Base-by-base conservation (phyloP, 2,888 invertebrate genomes). In the Nebria brevicollis region DNA sequence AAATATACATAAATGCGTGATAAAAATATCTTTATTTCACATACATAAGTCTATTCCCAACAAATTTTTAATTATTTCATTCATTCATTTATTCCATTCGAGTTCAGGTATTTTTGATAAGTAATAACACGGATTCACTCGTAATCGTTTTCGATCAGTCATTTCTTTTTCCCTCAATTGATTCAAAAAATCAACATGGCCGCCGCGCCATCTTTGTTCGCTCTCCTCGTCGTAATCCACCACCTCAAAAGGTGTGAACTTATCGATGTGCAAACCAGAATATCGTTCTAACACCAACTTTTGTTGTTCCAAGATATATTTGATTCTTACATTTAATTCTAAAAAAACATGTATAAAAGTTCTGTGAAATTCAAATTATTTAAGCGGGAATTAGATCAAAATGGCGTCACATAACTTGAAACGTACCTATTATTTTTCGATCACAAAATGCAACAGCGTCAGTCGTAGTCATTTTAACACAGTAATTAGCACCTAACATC, bases 101-200 rank as follows among this genome's bases (percentile, higher is more conserved):
- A 77, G 41, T 66, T 77, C 73, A 34, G 26, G 34, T 8, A 72
- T 65, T 73, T 73, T 25, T 15, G 64, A 25, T 26, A 77, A 77
- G 66, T 77, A 77, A 73, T 34, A 5, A 66, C 73, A 72, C 15
- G 72, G 10, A 25, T 34, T 72, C 41, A 11, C 11, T 64, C 34
- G 15, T 64, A 25, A 72, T 73, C 8, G 34, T 34, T 72, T 43
- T 3, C 77, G 77, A 65, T 72, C 73, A 13, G 64, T 10, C 15
- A 73, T 65, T 77, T 77, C 77, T 72, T 72, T 64, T 15, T n/a
- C 34, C 66, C 66, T 72, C 77, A 77, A 72, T 64, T 77, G 72
- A 64, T 66, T 72, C 26, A 77, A 41, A 66, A 20, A 66, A 41
- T 72, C 64, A 64, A 3, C 20, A 66, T 77, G 77, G 15, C 25